A percentile compares a stretch with the other conserved stretches of the same genome.
phyloP scores from a whole-genome alignment of 1,140 invertebrate species.

The Dendrolimus punctatus region DNA sequence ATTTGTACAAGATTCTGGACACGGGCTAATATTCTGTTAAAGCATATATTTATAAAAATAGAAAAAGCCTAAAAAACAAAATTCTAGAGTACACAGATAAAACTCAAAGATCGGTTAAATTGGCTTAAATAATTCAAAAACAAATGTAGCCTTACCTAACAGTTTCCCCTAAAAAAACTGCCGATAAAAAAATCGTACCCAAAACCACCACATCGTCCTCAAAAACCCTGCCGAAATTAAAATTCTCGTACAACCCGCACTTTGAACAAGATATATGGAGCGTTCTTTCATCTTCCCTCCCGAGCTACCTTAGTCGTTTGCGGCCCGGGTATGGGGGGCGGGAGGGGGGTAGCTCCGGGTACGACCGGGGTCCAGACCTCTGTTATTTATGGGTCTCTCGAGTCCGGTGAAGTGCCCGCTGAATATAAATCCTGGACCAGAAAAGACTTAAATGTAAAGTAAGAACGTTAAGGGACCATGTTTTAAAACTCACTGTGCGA shows the following conservation, averaged over 20 bases:
- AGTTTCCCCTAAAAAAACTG: too few species aligned
- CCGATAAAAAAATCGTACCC: too few species aligned
- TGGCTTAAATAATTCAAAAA: too few species aligned
- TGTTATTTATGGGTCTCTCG: conserved; percentile 65
- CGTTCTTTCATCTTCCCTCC: conserved; percentile 64
- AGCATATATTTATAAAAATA: too few species aligned
- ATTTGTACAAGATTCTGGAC: too few species aligned
- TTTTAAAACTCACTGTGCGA: conserved; percentile 17
- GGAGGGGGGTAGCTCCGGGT: conserved; percentile 15
- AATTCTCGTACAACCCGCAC: conserved; percentile 65
- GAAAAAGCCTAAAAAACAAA: too few species aligned
- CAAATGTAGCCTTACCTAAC: too few species aligned
- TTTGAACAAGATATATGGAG: conserved; percentile 69
- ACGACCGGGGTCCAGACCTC: conserved; percentile 31
- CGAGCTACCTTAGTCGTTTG: conserved; percentile 62
- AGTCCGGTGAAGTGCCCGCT: conserved; percentile 53
- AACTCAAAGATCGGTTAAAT: too few species aligned
- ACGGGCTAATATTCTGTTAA: too few species aligned
- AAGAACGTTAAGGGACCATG: conserved; percentile 30
- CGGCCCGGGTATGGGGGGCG: conserved; percentile 20
- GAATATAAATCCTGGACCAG: conserved; percentile 57
- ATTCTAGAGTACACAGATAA: too few species aligned
- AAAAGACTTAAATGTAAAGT: conserved; percentile 54
- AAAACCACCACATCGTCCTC: conserved; percentile 2
- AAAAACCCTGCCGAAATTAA: conserved; percentile 53